Percentiles rank a stretch among this genome's conserved stretches.
Conservation (phyloP, 2,797 vertebrate genomes). For the Bradypodion ventrale region DNA sequence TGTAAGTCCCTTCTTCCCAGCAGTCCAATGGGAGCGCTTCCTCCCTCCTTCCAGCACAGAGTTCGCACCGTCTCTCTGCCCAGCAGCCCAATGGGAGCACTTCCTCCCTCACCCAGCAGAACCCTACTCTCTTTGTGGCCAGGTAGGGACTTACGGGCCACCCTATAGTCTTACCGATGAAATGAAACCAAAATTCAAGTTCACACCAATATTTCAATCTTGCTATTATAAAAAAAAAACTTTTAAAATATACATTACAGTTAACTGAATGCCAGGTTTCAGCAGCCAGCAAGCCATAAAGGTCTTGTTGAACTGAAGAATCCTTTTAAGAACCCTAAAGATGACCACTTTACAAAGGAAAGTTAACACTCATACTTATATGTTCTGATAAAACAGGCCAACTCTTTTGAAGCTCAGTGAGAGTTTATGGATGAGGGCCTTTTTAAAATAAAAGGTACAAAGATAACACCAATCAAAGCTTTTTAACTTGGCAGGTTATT, state of each 20-base stretch:
- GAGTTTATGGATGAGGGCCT: neutral
- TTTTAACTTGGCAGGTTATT: constrained; percentile 65
- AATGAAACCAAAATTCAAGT: neutral
- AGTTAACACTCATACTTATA: constrained; percentile 23
- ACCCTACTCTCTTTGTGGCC: too few species aligned
- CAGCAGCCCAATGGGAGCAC: too few species aligned
- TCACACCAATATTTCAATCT: neutral
- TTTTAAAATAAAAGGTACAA: constrained; percentile 11
- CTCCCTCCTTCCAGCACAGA: too few species aligned
- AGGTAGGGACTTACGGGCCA: too few species aligned
- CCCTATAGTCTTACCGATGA: neutral
- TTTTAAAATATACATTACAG: neutral
- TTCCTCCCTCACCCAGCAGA: too few species aligned
- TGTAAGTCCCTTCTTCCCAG: too few species aligned
- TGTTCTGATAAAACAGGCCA: constrained; percentile 35
- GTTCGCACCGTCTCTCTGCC: too few species aligned
- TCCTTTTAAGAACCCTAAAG: neutral
- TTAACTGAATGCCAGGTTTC: neutral
- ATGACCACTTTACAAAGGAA: constrained; percentile 9
- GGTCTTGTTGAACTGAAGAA: constrained; percentile 10
- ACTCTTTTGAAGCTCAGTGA: constrained; percentile 30
- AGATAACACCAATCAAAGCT: constrained; percentile 9
- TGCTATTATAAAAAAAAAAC: neutral
- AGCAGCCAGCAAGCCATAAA: constrained; percentile 8
- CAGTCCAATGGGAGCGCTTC: too few species aligned